Percentiles rank a stretch among this genome's conserved stretches.
These are phyloP conservation scores for Stenichneumon culpator DNA, from an alignment of 2,888 invertebrate species.

Conservation along the genomic window DNA sequence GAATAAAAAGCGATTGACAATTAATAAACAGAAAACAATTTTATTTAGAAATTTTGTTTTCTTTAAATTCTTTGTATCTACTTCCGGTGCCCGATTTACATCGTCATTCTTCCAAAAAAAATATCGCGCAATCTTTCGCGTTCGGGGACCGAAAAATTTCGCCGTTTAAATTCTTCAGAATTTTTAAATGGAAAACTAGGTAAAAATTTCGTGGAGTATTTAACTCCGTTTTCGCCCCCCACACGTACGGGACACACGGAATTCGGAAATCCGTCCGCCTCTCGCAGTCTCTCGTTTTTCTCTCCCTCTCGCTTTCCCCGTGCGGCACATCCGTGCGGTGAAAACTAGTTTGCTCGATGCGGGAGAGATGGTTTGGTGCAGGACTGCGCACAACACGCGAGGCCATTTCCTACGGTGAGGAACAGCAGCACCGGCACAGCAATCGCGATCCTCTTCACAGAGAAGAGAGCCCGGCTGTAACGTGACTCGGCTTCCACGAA, in stretches of 20 bases:
- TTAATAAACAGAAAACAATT: too few species aligned
- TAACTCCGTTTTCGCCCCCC: constrained; percentile 5
- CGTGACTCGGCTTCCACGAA: constrained; percentile 66
- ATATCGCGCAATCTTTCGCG: too few species aligned
- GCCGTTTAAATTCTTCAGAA: background rate
- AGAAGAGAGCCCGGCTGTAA: constrained; percentile 55
- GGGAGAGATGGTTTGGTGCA: constrained; percentile 45
- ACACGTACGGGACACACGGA: constrained; percentile 17
- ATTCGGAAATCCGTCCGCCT: constrained; percentile 41
- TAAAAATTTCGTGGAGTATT: constrained; percentile 19
- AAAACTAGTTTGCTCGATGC: constrained; percentile 64
- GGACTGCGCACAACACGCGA: constrained; percentile 35
- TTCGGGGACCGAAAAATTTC: background rate
- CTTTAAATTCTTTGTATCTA: too few species aligned
- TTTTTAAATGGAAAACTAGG: background rate
- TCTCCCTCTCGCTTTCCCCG: constrained; percentile 34
- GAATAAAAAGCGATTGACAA: too few species aligned
- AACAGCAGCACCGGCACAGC: constrained; percentile 41
- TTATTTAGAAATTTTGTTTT: too few species aligned
- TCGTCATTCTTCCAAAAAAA: too few species aligned
- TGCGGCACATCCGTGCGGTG: constrained; percentile 56
- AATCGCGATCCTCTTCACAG: constrained; percentile 49
- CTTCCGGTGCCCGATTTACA: too few species aligned
- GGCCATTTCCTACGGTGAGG: constrained; percentile 61
- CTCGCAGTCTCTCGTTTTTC: background rate